A percentile compares a stretch with the other conserved stretches of the same genome.
Conservation (phyloP, 2,797 vertebrate species). For the Monodelphis domestica region DNA sequence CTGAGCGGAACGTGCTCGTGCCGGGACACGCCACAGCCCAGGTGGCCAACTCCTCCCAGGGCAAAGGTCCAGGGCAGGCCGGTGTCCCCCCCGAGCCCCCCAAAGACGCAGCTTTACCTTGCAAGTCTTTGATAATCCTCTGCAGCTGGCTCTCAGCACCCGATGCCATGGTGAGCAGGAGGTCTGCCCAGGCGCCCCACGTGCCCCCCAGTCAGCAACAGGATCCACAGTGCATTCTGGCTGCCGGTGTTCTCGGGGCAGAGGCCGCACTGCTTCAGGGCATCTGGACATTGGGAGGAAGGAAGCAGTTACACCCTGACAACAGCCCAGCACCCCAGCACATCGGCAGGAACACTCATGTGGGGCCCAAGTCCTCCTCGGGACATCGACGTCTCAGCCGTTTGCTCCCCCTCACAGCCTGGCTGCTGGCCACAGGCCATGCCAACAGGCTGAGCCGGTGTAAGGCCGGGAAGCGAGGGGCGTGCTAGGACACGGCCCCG, state of each 20-base stretch:
- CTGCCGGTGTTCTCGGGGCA: background rate
- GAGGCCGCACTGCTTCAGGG: conserved; percentile 62
- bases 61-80: conserved; percentile 13
- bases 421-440: background rate
- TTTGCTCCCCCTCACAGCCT: too few species aligned
- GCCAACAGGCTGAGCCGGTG: background rate
- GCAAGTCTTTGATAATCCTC: conserved; percentile 95
- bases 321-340: too few species aligned
- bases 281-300: conserved; percentile 64
- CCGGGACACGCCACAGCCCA: background rate
- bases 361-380: too few species aligned
- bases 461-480: background rate
- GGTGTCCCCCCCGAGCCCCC: too few species aligned
- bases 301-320: background rate
- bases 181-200: background rate
- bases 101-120: conserved; percentile 85
- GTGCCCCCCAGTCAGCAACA: conserved; percentile 64
- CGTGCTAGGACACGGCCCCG: background rate
- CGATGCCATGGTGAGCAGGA: conserved; percentile 87
- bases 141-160: conserved; percentile 93
- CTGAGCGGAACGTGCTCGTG: conserved; percentile 20
- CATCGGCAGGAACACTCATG: background rate
- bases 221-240: conserved; percentile 46
- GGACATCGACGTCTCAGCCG: too few species aligned
- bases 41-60: background rate